Conservation (phyloP, 1,140 invertebrate species). For the Lutraria rhynchaena region DNA sequence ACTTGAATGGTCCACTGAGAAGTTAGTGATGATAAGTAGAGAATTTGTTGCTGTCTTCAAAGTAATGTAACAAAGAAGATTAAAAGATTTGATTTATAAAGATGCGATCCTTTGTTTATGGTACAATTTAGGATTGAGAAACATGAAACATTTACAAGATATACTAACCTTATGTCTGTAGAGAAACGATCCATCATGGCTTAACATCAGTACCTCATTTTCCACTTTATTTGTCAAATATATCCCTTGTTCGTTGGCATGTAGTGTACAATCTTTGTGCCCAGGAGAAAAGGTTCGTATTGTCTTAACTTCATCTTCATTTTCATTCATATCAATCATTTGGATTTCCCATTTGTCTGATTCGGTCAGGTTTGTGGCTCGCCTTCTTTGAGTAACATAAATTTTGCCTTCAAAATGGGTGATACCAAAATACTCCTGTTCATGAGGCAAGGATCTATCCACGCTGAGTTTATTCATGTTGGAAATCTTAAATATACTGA, state of each 20-base stretch:
- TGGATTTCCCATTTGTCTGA: slow-evolving; percentile 36
- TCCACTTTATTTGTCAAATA: slow-evolving; percentile 45
- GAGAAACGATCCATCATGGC: slow-evolving; percentile 40
- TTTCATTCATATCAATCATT: slow-evolving; percentile 13
- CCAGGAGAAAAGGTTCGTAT: slow-evolving; percentile 29
- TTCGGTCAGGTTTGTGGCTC: slow-evolving; percentile 9
- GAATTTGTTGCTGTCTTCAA: too few species aligned
- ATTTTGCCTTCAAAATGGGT: slow-evolving; percentile 18
- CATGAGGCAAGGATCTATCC: slow-evolving; percentile 18
- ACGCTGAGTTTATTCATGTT: slow-evolving; percentile 32
- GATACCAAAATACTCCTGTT: slow-evolving; percentile 35
- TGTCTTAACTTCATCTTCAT: slow-evolving; percentile 7
- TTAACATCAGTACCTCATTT: slow-evolving; percentile 39
- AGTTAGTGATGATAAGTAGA: too few species aligned
- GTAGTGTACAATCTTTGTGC: slow-evolving; percentile 43
- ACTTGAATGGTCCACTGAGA: too few species aligned
- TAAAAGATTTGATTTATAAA: too few species aligned
- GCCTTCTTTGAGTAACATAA: slow-evolving; percentile 19
- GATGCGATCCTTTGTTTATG: too few species aligned
- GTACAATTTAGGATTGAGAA: too few species aligned
- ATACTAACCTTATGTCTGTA: slow-evolving; percentile 38
- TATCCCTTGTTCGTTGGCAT: slow-evolving; percentile 31
- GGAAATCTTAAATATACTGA: slow-evolving; percentile 27
- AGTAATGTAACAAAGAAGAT: too few species aligned
- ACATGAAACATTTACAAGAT: too few species aligned